These are phyloP conservation scores for Syngnathus typhle DNA, from an alignment of 2,113 vertebrate genomes.

Conservation along the genomic window DNA sequence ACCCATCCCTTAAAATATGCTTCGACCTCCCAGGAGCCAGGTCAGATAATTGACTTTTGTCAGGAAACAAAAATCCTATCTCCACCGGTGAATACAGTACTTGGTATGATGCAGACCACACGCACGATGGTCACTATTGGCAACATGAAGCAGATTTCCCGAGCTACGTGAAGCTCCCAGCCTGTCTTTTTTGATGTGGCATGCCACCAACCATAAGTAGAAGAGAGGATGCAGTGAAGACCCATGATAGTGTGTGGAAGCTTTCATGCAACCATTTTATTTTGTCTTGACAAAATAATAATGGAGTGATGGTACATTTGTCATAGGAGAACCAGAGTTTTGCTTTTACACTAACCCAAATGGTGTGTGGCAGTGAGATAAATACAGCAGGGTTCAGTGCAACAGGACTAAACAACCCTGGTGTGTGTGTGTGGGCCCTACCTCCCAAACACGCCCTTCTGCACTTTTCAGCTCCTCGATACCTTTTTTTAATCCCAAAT, in stretches of 20 bases:
- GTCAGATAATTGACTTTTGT: too few species aligned
- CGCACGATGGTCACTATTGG: conserved; percentile 3
- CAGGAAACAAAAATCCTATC: too few species aligned
- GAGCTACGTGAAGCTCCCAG: conserved; percentile 14
- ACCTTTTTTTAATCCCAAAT: background rate
- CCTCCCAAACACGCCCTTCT: background rate
- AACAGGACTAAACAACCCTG: conserved; percentile 11
- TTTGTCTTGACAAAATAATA: conserved; percentile 6
- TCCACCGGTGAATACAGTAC: background rate
- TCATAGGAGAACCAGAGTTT: background rate
- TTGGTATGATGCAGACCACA: background rate
- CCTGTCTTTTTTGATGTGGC: conserved; percentile 18
- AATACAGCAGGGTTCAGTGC: background rate
- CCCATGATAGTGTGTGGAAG: conserved; percentile 1
- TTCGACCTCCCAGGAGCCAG: too few species aligned
- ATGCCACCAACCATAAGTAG: conserved; percentile 28
- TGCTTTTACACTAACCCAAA: background rate
- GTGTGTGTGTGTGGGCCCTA: background rate
- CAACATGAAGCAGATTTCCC: conserved; percentile 29
- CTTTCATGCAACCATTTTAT: conserved; percentile 11
- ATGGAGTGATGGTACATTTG: background rate
- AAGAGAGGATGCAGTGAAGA: conserved; percentile 3
- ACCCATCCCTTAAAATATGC: too few species aligned
- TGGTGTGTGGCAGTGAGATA: background rate
- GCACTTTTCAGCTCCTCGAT: background rate